Evolutionary conservation across 1,140 invertebrate species (phyloP), one percentile per base, ranked within the genome.

Genomic region (Lepidurus couesii): DNA sequence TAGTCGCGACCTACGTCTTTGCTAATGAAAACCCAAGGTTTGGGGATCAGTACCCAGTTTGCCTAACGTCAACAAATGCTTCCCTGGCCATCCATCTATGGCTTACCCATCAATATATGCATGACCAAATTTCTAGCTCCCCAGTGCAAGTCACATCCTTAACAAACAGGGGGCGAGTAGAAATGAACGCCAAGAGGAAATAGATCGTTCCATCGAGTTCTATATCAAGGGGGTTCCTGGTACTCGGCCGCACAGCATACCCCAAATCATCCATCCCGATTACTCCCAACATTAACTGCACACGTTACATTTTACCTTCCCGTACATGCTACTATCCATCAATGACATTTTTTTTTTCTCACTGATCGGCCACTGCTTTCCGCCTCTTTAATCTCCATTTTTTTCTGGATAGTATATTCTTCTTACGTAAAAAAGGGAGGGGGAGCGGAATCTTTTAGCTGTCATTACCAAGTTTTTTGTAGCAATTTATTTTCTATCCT

Each of bases 1-100:
- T 13, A 21, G 53, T 65, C 3, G 34, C 34, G 53, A 7, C 6
- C 45, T 47, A 47, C 45, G 45, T 21, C 16, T 65, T n/a, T 65
- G 53, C 21, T 65, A 9, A 65, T 65, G 53, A 65, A 13, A 65
- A 47, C 4, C 21, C 7, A 65, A 21, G 16, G 53, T 65, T 21
- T 21, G 53, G 53, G 47, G 53, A 65, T 13, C 53, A 65, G 53
- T 65, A 21, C 53, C 53, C 53, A 65, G 53, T 65, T 65, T 65
- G 13, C 9, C 53, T 21, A 21, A 7, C 53, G 53, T 65, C 53
- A 9, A 65, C 53, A 65, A 65, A 65, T 65, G 53, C 53, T 65
- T 13, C 16, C 53, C 16, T 65, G 21, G 53, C 53, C 8, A 65
- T 65, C 53, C 6, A 65, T 13, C 21, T 21, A 7, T n/a, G 53